A percentile compares a stretch with the other conserved stretches of the same genome.
phyloP scores from a whole-genome alignment of 2,113 vertebrate species.

The Paramisgurnus dabryanus region DNA sequence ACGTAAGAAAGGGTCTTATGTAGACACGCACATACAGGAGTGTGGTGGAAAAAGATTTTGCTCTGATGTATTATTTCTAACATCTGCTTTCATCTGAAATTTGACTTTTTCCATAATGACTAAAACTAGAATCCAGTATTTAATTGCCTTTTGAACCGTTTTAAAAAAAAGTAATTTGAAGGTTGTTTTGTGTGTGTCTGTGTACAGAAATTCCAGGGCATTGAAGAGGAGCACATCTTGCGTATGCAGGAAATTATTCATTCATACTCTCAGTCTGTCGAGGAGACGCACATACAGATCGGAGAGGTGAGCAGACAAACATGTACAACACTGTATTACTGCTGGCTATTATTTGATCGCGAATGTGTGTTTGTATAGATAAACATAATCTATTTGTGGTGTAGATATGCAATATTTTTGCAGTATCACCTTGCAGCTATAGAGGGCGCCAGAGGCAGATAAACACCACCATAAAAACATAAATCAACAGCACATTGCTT shows the following conservation, averaged over 20 bases:
- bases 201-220: constrained; percentile 94
- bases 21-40: constrained; percentile 8
- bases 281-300: constrained; percentile 91
- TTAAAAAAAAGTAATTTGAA: constrained; percentile 11
- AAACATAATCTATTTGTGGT: too few relatives aligned
- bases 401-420: background rate
- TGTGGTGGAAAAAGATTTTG: constrained; percentile 45
- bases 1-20: background rate
- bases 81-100: constrained; percentile 16
- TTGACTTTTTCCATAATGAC: background rate
- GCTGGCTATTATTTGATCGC: too few relatives aligned
- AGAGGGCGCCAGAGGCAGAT: constrained; percentile 56
- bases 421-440: constrained; percentile 20
- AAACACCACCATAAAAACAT: constrained; percentile 17
- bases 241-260: constrained; percentile 95
- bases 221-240: constrained; percentile 91
- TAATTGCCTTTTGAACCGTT: background rate
- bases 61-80: constrained; percentile 22
- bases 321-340: background rate
- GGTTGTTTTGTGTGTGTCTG: constrained; percentile 28
- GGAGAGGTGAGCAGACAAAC: constrained; percentile 82
- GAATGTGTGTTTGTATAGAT: too few relatives aligned
- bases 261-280: constrained; percentile 87
- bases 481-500: background rate
- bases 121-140: background rate